Percentiles rank a stretch among this genome's conserved stretches.
phyloP scores from a whole-genome alignment of 2,888 invertebrate genomes.

The Nudaria mundana region DNA sequence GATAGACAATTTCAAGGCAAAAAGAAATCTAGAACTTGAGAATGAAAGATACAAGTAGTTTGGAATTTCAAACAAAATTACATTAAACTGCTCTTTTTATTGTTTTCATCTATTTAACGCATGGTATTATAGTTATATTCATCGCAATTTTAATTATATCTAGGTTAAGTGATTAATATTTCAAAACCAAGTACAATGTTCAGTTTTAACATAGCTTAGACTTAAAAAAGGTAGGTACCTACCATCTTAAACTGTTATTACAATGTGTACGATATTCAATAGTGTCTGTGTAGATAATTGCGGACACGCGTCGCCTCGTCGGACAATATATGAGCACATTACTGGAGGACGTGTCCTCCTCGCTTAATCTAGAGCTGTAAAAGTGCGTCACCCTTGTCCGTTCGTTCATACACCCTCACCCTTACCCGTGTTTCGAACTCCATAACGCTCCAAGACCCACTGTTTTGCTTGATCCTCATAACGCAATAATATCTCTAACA shows the following conservation, averaged over 20 bases:
- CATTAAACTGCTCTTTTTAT: no score
- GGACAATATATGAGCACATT: constrained; percentile 79
- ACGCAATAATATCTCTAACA: constrained; percentile 26
- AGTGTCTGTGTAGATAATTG: constrained; percentile 55
- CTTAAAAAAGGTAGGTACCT: no score
- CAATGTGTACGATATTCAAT: constrained; percentile 28
- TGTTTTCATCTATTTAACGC: no score
- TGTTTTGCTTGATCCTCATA: constrained; percentile 32
- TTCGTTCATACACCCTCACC: constrained; percentile 47
- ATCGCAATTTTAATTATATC: no score
- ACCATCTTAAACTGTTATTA: constrained; percentile 21
- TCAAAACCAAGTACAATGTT: no score
- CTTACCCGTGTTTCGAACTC: constrained; percentile 17
- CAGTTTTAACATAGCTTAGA: no score
- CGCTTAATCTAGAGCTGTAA: constrained; percentile 71
- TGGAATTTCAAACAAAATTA: no score
- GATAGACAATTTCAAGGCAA: not conserved
- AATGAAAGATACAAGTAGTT: no score
- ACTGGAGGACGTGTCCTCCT: constrained; percentile 75
- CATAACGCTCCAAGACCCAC: constrained; percentile 24
- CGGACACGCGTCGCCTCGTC: constrained; percentile 62
- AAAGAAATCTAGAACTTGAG: no score
- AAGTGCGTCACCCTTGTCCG: constrained; percentile 73
- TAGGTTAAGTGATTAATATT: no score
- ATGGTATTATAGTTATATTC: no score